phyloP scores from a whole-genome alignment of 2,113 vertebrate genomes.

The Tachycineta bicolor region DNA sequence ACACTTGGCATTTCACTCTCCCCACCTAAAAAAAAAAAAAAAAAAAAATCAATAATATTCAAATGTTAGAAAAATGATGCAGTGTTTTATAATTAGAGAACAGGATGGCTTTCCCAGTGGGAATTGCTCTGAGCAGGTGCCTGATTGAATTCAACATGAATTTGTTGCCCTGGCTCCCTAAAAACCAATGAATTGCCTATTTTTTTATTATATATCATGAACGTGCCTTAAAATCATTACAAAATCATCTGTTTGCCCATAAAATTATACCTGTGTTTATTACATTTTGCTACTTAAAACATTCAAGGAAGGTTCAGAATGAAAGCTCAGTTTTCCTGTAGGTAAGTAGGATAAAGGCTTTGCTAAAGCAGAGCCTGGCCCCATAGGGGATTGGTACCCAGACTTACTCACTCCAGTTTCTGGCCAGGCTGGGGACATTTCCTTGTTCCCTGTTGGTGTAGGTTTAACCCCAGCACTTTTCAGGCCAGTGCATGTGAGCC shows the following conservation, averaged over 20 bases:
- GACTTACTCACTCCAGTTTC: neutral
- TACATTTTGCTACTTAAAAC: neutral
- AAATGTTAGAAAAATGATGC: neutral
- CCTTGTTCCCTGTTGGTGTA: neutral
- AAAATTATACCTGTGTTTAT: neutral
- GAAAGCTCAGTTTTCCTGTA: neutral
- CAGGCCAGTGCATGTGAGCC: neutral
- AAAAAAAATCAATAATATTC: neutral
- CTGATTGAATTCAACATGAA: neutral
- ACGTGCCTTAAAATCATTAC: neutral
- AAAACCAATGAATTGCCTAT: neutral
- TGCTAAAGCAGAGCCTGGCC: neutral
- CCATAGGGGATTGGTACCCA: fast-evolving
- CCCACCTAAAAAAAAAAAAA: neutral
- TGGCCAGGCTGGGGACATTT: neutral
- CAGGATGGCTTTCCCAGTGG: neutral
- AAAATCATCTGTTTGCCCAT: neutral
- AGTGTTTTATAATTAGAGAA: neutral
- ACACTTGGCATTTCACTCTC: neutral
- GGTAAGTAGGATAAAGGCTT: neutral
- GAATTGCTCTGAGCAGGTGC: neutral
- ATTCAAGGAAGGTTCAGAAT: neutral
- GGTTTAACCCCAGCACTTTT: neutral
- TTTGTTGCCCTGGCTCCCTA: neutral
- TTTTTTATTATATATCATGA: neutral